Evolutionary conservation across 2,797 vertebrate species (phyloP), one percentile per base, ranked within the genome.

Genomic region (Botia almorhae): DNA sequence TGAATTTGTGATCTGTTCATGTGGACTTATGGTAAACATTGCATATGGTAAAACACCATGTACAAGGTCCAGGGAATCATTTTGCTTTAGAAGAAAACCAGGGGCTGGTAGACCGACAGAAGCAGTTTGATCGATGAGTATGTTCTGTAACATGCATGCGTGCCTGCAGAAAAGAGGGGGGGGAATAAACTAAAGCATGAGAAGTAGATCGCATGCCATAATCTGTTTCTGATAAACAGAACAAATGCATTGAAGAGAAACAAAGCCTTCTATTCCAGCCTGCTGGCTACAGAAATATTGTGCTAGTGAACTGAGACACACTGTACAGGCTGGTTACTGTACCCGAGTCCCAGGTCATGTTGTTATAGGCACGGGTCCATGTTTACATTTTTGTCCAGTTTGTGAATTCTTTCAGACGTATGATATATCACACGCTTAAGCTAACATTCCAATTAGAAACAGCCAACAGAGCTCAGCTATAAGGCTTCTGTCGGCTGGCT

Each of bases 211-310:
- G 75, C 53, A 72, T 63, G 39, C 50, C 36, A 69, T 83, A 83
- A 83, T 84, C 81, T 74, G 81, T 82, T 83, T 86, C 76, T 81
- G 72, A 83, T 85, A 78, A 79, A 81, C 75, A 55, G 69, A 83
- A 63, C 72, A 74, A 84, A 81, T 60, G 65, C 61, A 61, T 26
- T 81, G 79, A 65, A 81, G 21, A 81, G 72, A 61, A 70, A 68
- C 75, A 81, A 73, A 76, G 39, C 73, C 17, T 67, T 75, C 75
- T n/a, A n/a, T n/a, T 81, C 19, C 50, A 76, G 48, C 10, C 69
- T 63, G 74, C 21, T 50, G 65, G 58, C 55, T 79, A 55, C 75
- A 81, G 17, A 51, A 74, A 53, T 61, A 74, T 55, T 69, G 76
- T 82, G 50, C 43, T 53, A 48, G 50, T 69, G 69, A 36, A 60